A percentile compares a stretch with the other conserved stretches of the same genome.
These are phyloP conservation scores for Psococerastis gibbosa DNA, from an alignment of 2,888 invertebrate genomes.

Conservation along the genomic window DNA sequence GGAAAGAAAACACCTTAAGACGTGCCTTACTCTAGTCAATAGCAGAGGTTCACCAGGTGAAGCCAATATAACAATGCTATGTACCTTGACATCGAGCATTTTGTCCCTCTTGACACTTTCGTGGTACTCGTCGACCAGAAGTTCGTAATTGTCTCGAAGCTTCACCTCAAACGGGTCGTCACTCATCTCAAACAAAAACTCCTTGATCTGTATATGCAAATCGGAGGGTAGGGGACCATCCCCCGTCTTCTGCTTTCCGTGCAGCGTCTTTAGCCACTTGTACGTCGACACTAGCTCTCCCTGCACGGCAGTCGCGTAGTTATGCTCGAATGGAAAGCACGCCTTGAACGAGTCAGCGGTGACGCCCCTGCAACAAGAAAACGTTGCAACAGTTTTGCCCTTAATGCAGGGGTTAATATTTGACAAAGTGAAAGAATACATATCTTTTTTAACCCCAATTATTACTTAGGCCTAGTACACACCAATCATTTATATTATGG, in stretches of 20 bases:
- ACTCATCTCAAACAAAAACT: constrained; percentile 76
- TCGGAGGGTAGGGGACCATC: constrained; percentile 69
- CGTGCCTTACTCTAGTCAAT: no score
- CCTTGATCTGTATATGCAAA: constrained; percentile 69
- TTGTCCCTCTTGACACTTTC: constrained; percentile 79
- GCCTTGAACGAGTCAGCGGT: constrained; percentile 43
- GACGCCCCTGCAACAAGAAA: constrained; percentile 30
- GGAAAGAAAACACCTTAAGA: no score
- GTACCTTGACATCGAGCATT: constrained; percentile 70
- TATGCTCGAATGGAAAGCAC: constrained; percentile 71
- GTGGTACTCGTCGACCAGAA: constrained; percentile 85
- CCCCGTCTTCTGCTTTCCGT: constrained; percentile 40
- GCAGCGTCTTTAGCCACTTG: constrained; percentile 85
- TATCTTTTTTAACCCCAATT: no score
- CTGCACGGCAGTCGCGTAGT: constrained; percentile 72
- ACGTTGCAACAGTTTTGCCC: no score
- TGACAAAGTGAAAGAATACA: no score
- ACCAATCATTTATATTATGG: no score
- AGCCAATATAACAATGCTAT: no score
- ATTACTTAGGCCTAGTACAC: no score
- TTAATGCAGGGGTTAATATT: no score
- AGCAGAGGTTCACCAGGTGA: no score
- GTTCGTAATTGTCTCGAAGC: constrained; percentile 84
- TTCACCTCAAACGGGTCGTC: constrained; percentile 98
- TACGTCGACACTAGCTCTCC: constrained; percentile 76